phyloP scores from a whole-genome alignment of 2,113 vertebrate genomes.

The Paedocypris sp. region DNA sequence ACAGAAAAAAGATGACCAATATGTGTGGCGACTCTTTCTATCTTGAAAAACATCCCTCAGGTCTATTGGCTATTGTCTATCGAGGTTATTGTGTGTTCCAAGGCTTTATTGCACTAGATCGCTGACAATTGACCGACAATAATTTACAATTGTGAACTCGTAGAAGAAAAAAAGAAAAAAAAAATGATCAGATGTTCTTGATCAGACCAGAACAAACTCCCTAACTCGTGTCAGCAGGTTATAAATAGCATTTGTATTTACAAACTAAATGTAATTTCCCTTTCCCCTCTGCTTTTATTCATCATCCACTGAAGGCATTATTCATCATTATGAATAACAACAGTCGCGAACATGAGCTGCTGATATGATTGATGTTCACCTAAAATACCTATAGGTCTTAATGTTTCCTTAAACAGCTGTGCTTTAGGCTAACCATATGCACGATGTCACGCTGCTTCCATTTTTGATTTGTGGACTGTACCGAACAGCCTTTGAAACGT shows the following conservation, averaged over 20 bases:
- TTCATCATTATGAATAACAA: conserved; percentile 2
- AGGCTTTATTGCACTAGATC: background rate
- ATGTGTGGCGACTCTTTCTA: conserved; percentile 24
- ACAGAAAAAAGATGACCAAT: conserved; percentile 31
- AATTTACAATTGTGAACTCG: conserved; percentile 1
- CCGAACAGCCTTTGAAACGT: conserved; percentile 4
- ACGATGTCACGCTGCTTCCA: background rate
- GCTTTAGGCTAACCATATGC: conserved; percentile 8
- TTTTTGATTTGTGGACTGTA: background rate
- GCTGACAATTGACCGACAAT: conserved; percentile 15
- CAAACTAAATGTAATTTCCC: background rate
- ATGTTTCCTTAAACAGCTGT: conserved; percentile 15
- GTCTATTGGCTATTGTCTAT: conserved; percentile 16
- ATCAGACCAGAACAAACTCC: no score
- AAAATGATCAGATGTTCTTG: background rate
- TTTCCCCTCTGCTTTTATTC: background rate
- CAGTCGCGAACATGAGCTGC: background rate
- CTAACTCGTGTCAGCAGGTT: no score
- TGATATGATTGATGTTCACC: conserved; percentile 10
- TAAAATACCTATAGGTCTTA: background rate
- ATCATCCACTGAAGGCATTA: background rate
- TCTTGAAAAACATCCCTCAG: conserved; percentile 26
- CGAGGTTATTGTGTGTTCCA: background rate
- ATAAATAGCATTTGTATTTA: no score
- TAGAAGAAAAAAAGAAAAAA: no score